Conservation (phyloP, 2,888 invertebrate species). For the Apodemia mormo region DNA sequence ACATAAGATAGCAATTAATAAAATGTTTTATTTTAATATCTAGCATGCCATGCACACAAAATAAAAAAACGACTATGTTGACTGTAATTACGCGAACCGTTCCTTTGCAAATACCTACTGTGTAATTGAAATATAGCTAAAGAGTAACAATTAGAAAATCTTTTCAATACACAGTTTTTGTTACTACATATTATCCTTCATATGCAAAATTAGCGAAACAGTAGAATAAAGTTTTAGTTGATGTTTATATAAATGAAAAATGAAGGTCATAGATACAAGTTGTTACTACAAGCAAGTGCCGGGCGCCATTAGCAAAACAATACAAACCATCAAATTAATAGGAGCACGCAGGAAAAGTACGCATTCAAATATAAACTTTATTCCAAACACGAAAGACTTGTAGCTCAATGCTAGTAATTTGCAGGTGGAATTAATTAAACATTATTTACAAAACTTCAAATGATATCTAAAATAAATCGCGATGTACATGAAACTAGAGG, state of each 20-base stretch:
- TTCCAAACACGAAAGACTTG: constrained; percentile 9
- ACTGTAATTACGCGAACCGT: too few species aligned
- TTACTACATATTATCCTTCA: too few species aligned
- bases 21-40: too few species aligned
- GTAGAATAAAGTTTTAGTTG: background rate
- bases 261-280: constrained; percentile 28
- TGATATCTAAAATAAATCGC: constrained; percentile 28
- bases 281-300: constrained; percentile 23
- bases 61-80: too few species aligned
- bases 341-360: background rate
- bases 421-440: constrained; percentile 36
- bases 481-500: constrained; percentile 18
- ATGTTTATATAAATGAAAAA: constrained; percentile 21
- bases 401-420: background rate
- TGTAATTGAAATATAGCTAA: too few species aligned
- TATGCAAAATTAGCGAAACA: background rate
- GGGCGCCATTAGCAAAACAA: constrained; percentile 33
- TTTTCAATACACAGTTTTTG: too few species aligned
- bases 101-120: too few species aligned
- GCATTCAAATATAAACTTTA: constrained; percentile 26
- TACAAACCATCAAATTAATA: constrained; percentile 25
- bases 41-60: too few species aligned
- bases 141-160: too few species aligned
- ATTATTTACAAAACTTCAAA: constrained; percentile 30
- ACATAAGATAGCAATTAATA: too few species aligned